Percentiles rank a stretch among this genome's conserved stretches.
Conservation (phyloP, 2,888 invertebrate species). For the Eupithecia exiguata region DNA sequence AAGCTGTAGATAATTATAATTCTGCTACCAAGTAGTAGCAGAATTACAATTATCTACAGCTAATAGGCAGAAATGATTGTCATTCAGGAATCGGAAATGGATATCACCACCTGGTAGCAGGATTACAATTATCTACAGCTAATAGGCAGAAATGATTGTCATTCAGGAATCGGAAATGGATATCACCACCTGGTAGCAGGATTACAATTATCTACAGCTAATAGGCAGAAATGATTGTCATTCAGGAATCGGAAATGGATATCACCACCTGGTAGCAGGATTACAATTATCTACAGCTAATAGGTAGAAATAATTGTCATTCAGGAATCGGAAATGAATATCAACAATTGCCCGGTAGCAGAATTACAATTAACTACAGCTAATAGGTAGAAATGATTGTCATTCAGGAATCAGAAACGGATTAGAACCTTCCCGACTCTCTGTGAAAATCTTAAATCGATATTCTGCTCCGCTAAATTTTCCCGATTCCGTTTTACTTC, state of each 20-base stretch:
- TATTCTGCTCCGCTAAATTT: neutral
- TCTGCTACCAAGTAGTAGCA: neutral
- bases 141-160: neutral
- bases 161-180: neutral
- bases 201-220: neutral
- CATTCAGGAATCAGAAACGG: neutral
- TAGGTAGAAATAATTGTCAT: neutral
- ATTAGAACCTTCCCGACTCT: neutral
- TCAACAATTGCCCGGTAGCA: too few species aligned
- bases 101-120: too few species aligned
- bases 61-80: neutral
- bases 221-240: neutral
- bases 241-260: neutral
- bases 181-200: too few species aligned
- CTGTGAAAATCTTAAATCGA: neutral
- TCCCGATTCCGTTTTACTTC: neutral
- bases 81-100: neutral
- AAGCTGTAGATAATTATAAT: too few species aligned
- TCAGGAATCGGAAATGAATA: neutral
- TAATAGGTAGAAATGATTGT: neutral
- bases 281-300: neutral
- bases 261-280: too few species aligned
- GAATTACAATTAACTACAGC: neutral
- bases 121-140: neutral
- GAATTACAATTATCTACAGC: neutral